phyloP scores from a whole-genome alignment of 2,113 vertebrate species.

The Thamnophis sirtalis region DNA sequence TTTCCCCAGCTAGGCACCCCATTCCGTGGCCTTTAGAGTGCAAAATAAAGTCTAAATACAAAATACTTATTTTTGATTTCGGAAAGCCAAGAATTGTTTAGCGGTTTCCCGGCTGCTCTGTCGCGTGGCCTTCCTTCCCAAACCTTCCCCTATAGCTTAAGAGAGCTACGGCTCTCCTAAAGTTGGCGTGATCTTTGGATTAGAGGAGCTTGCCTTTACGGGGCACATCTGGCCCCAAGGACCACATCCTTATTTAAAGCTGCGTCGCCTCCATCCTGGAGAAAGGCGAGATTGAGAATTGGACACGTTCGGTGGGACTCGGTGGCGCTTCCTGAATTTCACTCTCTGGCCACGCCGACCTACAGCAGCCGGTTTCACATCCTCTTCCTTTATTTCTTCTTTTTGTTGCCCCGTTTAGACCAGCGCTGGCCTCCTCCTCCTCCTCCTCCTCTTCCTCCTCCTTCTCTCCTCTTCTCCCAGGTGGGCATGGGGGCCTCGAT shows the following conservation, averaged over 20 bases:
- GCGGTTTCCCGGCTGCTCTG: background rate
- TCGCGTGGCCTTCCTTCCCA: background rate
- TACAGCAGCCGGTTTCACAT: background rate
- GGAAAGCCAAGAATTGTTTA: background rate
- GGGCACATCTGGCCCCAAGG: no score
- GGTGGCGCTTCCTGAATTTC: background rate
- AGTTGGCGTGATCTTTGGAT: background rate
- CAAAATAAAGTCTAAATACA: background rate
- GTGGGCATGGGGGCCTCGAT: conserved; percentile 83
- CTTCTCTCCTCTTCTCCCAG: conserved; percentile 71
- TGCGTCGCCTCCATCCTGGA: background rate
- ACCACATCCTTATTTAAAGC: background rate
- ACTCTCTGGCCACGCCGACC: background rate
- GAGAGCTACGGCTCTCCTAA: background rate
- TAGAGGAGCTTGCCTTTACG: background rate
- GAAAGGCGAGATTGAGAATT: background rate
- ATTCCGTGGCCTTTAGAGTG: background rate
- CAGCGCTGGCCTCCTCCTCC: conserved; percentile 23
- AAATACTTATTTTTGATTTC: background rate
- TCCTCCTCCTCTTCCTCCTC: conserved; percentile 30
- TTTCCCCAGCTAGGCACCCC: background rate
- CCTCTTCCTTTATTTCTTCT: conserved; percentile 43
- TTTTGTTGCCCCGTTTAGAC: conserved; percentile 55
- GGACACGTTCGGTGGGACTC: background rate
- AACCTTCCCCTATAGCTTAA: background rate